These are phyloP conservation scores for Hyperopisus bebe DNA, from an alignment of 2,113 vertebrate genomes.

Conservation along the genomic window DNA sequence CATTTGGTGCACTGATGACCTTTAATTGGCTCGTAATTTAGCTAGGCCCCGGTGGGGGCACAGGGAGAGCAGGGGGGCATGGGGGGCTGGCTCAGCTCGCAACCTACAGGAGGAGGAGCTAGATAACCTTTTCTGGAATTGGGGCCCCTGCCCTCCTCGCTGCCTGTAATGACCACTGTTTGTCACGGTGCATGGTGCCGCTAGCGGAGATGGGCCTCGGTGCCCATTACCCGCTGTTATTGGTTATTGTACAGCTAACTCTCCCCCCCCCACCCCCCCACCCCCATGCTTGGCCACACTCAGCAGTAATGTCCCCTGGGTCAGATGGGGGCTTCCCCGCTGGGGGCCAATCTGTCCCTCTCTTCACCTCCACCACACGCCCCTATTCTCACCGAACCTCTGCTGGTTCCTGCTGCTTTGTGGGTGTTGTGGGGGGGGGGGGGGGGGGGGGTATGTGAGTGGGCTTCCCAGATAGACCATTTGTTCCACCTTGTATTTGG, in stretches of 20 bases:
- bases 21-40: slow-evolving; percentile 51
- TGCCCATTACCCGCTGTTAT: not conserved
- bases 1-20: slow-evolving; percentile 52
- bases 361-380: not conserved
- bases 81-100: not conserved
- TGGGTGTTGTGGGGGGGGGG: not conserved
- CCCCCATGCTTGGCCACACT: not conserved
- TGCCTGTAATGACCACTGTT: not conserved
- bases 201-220: not conserved
- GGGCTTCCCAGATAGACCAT: not conserved
- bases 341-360: not conserved
- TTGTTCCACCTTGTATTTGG: not conserved
- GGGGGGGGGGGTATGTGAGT: not conserved
- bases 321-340: not conserved
- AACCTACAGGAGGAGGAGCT: slow-evolving; percentile 33
- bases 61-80: too few species aligned
- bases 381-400: not conserved
- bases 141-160: slow-evolving; percentile 5
- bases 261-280: not conserved
- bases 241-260: not conserved
- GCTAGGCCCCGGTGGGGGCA: slow-evolving; percentile 27
- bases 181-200: not conserved
- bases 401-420: not conserved
- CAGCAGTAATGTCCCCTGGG: not conserved
- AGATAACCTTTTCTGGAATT: slow-evolving; percentile 45